Percentiles rank a stretch among this genome's conserved stretches.
phyloP scores from a whole-genome alignment of 2,113 vertebrate species.

The Petrocephalus microphthalmus region DNA sequence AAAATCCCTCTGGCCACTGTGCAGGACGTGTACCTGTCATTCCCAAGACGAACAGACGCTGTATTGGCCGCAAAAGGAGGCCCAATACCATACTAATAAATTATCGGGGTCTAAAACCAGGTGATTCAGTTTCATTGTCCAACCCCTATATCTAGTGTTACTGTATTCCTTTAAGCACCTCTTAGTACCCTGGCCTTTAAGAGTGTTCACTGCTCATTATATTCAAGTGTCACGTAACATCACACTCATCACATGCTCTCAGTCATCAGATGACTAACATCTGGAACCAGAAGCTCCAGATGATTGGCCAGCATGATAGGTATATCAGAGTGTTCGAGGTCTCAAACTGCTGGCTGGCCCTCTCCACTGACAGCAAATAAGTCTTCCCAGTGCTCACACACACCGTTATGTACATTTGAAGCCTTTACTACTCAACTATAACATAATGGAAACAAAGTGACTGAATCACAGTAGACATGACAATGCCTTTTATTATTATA shows the following conservation, averaged over 20 bases:
- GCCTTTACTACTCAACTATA: background rate
- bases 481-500: constrained; percentile 1
- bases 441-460: background rate
- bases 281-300: background rate
- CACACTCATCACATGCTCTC: background rate
- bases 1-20: too few relatives aligned
- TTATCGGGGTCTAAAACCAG: background rate
- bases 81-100: background rate
- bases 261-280: background rate
- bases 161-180: background rate
- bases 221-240: background rate
- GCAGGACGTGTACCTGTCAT: background rate
- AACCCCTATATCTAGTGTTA: background rate
- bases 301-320: background rate
- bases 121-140: background rate
- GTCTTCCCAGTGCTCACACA: background rate
- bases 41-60: background rate
- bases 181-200: background rate
- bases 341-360: background rate
- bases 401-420: background rate
- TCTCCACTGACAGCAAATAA: background rate
- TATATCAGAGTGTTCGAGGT: background rate
- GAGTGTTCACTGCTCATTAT: background rate
- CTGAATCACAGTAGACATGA: background rate
- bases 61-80: background rate